phyloP scores from a whole-genome alignment of 2,113 vertebrate species.

The Pteropus alecto region DNA sequence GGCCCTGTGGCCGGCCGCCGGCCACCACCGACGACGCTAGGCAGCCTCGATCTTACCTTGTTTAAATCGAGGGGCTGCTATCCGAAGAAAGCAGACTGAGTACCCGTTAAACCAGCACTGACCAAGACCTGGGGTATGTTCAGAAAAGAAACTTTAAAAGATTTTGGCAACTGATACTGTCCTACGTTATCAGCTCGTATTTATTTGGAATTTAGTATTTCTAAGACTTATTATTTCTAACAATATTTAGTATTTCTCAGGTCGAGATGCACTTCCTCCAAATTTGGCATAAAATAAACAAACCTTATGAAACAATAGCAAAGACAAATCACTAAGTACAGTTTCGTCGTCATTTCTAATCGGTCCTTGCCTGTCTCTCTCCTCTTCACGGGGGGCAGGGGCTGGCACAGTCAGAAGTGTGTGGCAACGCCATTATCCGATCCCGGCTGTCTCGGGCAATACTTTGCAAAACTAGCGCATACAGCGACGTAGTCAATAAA shows the following conservation, averaged over 20 bases:
- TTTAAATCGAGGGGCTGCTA: background rate
- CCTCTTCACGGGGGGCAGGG: too few relatives aligned
- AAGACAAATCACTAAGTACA: background rate
- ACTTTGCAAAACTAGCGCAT: background rate
- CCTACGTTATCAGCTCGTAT: background rate
- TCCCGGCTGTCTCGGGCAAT: rapidly evolving
- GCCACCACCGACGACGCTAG: too few relatives aligned
- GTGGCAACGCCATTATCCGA: background rate
- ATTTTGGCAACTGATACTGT: background rate
- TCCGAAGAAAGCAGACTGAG: background rate
- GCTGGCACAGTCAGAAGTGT: rapidly evolving
- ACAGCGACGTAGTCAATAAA: background rate
- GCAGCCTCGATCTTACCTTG: background rate
- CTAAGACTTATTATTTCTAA: too few relatives aligned
- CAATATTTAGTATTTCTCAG: background rate
- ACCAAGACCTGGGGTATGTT: background rate
- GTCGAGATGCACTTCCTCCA: background rate
- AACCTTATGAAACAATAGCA: background rate
- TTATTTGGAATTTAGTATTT: too few relatives aligned
- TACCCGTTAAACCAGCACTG: background rate
- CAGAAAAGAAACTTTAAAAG: background rate
- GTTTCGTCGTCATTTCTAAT: background rate
- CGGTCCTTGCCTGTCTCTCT: too few relatives aligned
- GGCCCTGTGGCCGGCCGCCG: background rate
- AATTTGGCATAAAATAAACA: background rate